These are phyloP conservation scores for Siphamia tubifer DNA, from an alignment of 2,113 vertebrate species.

Conservation along the genomic window DNA sequence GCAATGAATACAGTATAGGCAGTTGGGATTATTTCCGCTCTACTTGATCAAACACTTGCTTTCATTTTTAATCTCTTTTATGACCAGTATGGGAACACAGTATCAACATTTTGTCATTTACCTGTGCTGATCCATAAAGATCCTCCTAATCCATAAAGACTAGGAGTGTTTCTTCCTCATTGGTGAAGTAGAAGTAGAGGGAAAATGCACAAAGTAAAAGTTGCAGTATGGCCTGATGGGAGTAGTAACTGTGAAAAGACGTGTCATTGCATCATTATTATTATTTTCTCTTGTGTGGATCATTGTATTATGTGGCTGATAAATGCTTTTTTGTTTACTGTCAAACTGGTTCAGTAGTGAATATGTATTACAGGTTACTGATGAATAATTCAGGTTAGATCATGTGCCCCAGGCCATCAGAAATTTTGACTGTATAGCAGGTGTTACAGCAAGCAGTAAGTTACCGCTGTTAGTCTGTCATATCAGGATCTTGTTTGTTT, in stretches of 20 bases:
- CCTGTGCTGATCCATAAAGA: no score
- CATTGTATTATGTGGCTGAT: neutral
- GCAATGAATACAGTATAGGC: neutral
- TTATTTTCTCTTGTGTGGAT: neutral
- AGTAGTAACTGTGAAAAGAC: neutral
- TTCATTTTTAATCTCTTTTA: slow-evolving; percentile 45
- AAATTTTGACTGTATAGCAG: no score
- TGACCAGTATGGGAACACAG: neutral
- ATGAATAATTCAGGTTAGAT: neutral
- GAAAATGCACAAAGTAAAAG: slow-evolving; percentile 13
- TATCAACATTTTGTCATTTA: slow-evolving; percentile 5
- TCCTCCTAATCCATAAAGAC: slow-evolving; percentile 56
- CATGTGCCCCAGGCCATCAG: no score
- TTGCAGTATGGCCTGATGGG: neutral
- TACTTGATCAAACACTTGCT: neutral
- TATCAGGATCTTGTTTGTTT: slow-evolving; percentile 32
- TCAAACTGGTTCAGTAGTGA: neutral
- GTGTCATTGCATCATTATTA: neutral
- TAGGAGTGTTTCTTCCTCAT: slow-evolving; percentile 39
- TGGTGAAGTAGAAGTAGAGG: neutral
- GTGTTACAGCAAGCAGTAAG: neutral
- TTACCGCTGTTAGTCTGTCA: slow-evolving; percentile 35
- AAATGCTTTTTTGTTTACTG: neutral
- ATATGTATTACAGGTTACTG: neutral
- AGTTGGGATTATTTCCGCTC: neutral